Evolutionary conservation across 2,888 invertebrate genomes (phyloP).

Genomic region (Strigamia transsilvanica): DNA sequence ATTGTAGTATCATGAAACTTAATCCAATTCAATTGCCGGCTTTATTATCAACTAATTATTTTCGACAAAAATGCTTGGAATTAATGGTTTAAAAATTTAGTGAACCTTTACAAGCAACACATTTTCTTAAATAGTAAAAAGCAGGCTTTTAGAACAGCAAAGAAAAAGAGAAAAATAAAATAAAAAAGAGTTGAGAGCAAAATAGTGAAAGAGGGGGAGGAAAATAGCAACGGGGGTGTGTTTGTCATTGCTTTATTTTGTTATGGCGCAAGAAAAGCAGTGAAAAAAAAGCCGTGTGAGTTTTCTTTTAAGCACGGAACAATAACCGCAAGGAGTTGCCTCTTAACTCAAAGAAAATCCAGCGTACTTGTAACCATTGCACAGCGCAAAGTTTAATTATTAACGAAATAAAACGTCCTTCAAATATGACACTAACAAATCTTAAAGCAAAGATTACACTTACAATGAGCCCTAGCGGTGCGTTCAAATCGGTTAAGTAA

Average conservation of each 20-base stretch:
- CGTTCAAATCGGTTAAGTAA: not conserved
- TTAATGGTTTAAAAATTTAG: not conserved
- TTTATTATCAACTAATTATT: conserved; percentile 26
- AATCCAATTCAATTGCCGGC: conserved; percentile 1
- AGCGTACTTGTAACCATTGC: conserved; percentile 24
- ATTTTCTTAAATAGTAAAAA: not conserved
- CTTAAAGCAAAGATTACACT: not conserved
- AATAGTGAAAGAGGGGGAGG: not conserved
- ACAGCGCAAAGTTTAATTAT: not conserved
- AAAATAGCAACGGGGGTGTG: not conserved
- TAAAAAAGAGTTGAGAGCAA: not conserved
- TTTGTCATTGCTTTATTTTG: conserved; percentile 39
- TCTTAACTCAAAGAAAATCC: conserved; percentile 43
- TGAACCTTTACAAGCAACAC: not conserved
- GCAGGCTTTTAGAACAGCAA: not conserved
- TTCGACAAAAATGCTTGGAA: not conserved
- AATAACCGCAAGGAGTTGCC: conserved; percentile 14
- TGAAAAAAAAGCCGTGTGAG: not conserved
- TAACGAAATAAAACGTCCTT: conserved; percentile 27
- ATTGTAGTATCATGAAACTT: not conserved
- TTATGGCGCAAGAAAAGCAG: not conserved
- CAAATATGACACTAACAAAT: conserved; percentile 5
- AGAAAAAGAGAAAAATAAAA: too few relatives aligned
- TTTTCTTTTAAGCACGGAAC: conserved; percentile 15
- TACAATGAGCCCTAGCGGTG: not conserved